A percentile compares a stretch with the other conserved stretches of the same genome.
Conservation (phyloP, 2,888 invertebrate genomes). For the Apodemia hepburni region DNA sequence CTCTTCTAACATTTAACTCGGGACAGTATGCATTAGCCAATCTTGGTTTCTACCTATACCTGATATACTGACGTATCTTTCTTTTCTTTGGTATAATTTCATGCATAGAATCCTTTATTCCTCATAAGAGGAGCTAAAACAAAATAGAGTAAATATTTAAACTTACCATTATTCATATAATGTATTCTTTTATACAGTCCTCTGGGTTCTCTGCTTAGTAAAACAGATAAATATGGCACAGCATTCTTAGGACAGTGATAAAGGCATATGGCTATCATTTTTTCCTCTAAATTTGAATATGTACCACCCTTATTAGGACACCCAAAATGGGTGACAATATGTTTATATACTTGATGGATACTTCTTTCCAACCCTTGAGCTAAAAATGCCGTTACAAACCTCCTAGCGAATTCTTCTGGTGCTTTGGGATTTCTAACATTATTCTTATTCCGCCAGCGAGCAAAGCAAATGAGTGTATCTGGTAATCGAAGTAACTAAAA, state of each 20-base stretch:
- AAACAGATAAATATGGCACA: conserved; percentile 40
- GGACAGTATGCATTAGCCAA: too few species aligned
- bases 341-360: conserved; percentile 53
- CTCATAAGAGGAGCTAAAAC: too few species aligned
- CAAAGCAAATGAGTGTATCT: conserved; percentile 51
- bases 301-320: conserved; percentile 38
- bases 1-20: too few species aligned
- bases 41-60: too few species aligned
- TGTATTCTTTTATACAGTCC: conserved; percentile 48
- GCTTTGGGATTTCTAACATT: conserved; percentile 39
- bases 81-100: too few species aligned
- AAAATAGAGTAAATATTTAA: conserved; percentile 1
- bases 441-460: conserved; percentile 53
- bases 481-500: conserved; percentile 53
- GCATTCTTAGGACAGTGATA: conserved; percentile 45
- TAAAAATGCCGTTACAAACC: conserved; percentile 51
- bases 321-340: conserved; percentile 44
- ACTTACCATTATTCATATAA: conserved; percentile 39
- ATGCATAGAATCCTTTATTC: too few species aligned
- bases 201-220: conserved; percentile 54
- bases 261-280: conserved; percentile 56
- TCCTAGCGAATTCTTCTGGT: conserved; percentile 47
- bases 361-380: conserved; percentile 55
- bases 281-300: conserved; percentile 50
- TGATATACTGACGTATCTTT: too few species aligned